Evolutionary conservation across 53 echinoderm and acorn worm species (phyloP).

Genomic region (Holothuria scabra): DNA sequence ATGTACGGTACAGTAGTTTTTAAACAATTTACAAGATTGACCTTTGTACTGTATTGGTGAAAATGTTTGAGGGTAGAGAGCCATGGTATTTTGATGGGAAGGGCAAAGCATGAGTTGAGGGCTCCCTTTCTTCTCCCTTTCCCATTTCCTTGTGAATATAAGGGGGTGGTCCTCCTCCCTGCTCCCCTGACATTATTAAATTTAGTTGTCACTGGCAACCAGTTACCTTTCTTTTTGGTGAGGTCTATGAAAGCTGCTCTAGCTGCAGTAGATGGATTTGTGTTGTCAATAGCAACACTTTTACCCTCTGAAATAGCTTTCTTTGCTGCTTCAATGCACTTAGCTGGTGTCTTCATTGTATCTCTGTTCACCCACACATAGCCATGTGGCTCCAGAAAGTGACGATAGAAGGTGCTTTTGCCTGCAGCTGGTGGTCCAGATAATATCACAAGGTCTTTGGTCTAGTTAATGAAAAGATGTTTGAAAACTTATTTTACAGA

Average conservation of each 20-base stretch:
- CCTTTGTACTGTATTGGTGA: too few species aligned
- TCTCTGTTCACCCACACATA: constrained; percentile 87
- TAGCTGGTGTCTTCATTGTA: constrained; percentile 83
- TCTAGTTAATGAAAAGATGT: constrained; percentile 30
- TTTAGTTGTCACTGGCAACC: neutral
- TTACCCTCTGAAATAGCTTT: constrained; percentile 73
- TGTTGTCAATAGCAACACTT: constrained; percentile 89
- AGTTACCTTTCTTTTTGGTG: constrained; percentile 72
- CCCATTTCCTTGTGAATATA: too few species aligned
- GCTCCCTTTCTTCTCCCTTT: too few species aligned
- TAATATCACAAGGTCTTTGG: constrained; percentile 82
- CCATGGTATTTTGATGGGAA: too few species aligned
- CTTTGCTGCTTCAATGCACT: constrained; percentile 71
- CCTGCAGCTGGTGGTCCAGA: constrained; percentile 87
- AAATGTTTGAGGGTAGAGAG: too few species aligned
- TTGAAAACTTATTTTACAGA: too few species aligned
- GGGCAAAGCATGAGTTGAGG: too few species aligned
- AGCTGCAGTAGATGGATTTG: constrained; percentile 71
- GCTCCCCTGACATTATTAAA: too few species aligned
- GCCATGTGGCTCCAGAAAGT: constrained; percentile 72
- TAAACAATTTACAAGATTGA: too few species aligned
- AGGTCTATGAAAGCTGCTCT: constrained; percentile 72
- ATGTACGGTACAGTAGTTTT: too few species aligned
- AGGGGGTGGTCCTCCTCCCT: too few species aligned
- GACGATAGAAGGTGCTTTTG: constrained; percentile 78